A percentile compares a stretch with the other conserved stretches of the same genome.
Evolutionary conservation across 2,113 vertebrate genomes (phyloP).

Genomic region (Phylloscopus trochiloides): DNA sequence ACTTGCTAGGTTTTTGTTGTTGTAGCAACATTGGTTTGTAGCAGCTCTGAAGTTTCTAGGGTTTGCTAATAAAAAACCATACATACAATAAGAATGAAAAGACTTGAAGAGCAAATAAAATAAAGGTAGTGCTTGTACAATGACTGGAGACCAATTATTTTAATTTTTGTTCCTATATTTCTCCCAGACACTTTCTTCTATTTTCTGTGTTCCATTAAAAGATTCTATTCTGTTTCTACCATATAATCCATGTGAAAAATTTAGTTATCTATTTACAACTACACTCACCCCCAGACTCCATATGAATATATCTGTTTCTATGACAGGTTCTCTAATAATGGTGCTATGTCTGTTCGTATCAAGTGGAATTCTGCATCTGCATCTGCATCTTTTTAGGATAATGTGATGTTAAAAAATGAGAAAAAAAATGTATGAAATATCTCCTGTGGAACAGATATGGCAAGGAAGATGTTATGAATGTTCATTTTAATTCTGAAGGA

Average conservation of each 20-base stretch:
- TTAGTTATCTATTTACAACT: neutral
- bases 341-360: neutral
- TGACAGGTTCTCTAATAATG: neutral
- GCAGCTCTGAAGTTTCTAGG: neutral
- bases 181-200: neutral
- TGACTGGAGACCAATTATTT: neutral
- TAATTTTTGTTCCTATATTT: neutral
- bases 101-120: neutral
- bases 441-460: neutral
- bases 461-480: neutral
- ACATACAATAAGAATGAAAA: neutral
- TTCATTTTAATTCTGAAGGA: neutral
- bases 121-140: neutral
- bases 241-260: neutral
- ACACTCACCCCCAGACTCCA: fast-evolving
- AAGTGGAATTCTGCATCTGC: neutral
- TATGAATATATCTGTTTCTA: neutral
- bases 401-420: neutral
- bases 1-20: neutral
- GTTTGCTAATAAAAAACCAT: neutral
- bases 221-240: neutral
- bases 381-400: neutral
- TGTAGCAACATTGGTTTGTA: neutral
- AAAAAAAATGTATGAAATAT: neutral
- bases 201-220: neutral